A percentile compares a stretch with the other conserved stretches of the same genome.
These are phyloP conservation scores for Etheostoma spectabile DNA, from an alignment of 2,113 vertebrate genomes.

Conservation along the genomic window DNA sequence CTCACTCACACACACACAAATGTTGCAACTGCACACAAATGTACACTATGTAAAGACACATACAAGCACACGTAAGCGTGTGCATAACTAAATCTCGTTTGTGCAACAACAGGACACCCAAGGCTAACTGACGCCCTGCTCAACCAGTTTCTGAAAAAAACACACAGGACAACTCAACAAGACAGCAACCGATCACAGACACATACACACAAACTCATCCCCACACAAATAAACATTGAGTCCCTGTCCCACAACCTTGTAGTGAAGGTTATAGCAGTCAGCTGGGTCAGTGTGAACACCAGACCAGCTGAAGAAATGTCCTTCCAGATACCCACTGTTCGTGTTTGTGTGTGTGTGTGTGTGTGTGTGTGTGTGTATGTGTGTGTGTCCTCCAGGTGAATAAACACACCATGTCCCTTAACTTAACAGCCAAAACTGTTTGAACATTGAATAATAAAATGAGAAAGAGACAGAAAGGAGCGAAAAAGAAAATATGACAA, in stretches of 20 bases:
- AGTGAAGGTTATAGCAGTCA: slow-evolving; percentile 80
- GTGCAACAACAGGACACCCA: slow-evolving; percentile 74
- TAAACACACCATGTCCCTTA: slow-evolving; percentile 63
- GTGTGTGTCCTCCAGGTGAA: slow-evolving; percentile 59
- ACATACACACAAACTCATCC: slow-evolving; percentile 51
- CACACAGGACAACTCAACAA: slow-evolving; percentile 30
- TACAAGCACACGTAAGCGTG: background rate
- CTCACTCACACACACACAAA: slow-evolving; percentile 13
- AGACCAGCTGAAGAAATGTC: slow-evolving; percentile 83
- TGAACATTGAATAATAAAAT: slow-evolving; percentile 8
- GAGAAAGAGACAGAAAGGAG: background rate
- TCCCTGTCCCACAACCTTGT: slow-evolving; percentile 74
- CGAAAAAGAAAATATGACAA: slow-evolving; percentile 2
- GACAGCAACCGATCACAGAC: slow-evolving; percentile 48
- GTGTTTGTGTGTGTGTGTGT: slow-evolving; percentile 30
- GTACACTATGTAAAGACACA: background rate
- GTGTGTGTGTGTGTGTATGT: slow-evolving; percentile 30
- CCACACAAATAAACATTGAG: slow-evolving; percentile 77
- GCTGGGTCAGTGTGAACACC: slow-evolving; percentile 71
- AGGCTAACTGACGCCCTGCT: slow-evolving; percentile 73
- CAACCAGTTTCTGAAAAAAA: slow-evolving; percentile 72
- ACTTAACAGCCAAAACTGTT: slow-evolving; percentile 4
- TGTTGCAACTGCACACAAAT: background rate
- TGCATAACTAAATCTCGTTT: slow-evolving; percentile 59
- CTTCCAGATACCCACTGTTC: slow-evolving; percentile 80